phyloP scores from a whole-genome alignment of 1,140 invertebrate species.

The Caenorhabditis briggsae region DNA sequence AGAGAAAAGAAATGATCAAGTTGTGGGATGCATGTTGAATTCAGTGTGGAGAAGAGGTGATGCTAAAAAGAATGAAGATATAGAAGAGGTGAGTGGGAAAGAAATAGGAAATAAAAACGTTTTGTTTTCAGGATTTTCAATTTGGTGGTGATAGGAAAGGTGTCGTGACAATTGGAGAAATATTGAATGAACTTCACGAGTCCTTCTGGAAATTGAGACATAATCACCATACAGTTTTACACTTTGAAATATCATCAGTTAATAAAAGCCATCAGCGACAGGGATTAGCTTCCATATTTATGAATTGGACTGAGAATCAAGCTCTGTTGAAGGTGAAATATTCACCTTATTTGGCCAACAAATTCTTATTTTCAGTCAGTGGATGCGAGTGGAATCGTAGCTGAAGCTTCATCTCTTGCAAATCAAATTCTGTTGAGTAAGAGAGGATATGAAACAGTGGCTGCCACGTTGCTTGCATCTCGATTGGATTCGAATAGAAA shows the following conservation, averaged over 20 bases:
- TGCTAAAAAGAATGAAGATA: background rate
- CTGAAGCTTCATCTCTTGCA: constrained; percentile 20
- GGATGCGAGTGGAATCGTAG: background rate
- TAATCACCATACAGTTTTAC: constrained; percentile 35
- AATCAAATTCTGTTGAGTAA: constrained; percentile 26
- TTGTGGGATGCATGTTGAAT: constrained; percentile 41
- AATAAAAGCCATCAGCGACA: constrained; percentile 35
- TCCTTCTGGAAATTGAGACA: constrained; percentile 9
- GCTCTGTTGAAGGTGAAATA: background rate
- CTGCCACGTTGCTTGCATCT: background rate
- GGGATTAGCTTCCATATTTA: constrained; percentile 15
- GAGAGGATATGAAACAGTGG: constrained; percentile 19
- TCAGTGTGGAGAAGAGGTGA: constrained; percentile 10
- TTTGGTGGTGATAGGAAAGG: constrained; percentile 16
- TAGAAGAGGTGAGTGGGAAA: background rate
- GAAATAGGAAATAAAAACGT: background rate
- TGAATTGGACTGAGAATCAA: constrained; percentile 24
- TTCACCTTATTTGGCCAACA: no score
- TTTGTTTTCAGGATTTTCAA: background rate
- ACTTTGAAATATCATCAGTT: constrained; percentile 23
- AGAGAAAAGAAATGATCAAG: background rate
- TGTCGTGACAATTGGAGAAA: constrained; percentile 19
- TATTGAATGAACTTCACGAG: constrained; percentile 27
- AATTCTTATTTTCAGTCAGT: background rate
- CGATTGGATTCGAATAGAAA: constrained; percentile 22